Conservation (phyloP, 2,797 vertebrate species). For the Phyllotis vaccarum region DNA sequence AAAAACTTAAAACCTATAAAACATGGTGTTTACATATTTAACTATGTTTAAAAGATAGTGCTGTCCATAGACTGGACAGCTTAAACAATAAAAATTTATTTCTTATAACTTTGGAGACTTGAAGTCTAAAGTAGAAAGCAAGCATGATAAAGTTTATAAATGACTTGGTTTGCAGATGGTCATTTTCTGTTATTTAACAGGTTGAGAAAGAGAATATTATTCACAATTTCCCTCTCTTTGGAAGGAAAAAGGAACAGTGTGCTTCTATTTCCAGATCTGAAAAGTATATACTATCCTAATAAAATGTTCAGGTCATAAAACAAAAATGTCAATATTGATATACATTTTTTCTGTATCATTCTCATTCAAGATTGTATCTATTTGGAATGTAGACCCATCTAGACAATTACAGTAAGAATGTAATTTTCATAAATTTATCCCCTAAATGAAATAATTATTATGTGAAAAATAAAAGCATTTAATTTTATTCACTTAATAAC, state of each 20-base stretch:
- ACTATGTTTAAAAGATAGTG: not conserved
- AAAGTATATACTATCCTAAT: not conserved
- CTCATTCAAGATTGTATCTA: slow-evolving; percentile 15
- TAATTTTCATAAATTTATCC: not conserved
- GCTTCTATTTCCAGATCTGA: not conserved
- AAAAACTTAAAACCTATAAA: not conserved
- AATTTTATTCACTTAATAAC: not conserved
- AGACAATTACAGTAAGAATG: not conserved
- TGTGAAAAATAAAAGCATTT: not conserved
- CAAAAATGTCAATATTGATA: not conserved
- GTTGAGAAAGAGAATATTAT: not conserved
- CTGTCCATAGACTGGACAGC: not conserved
- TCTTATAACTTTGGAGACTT: not conserved
- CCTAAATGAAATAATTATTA: not conserved
- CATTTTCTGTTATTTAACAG: not conserved
- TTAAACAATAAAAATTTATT: not conserved
- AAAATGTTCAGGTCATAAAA: not conserved
- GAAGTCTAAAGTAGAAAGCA: not conserved
- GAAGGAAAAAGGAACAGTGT: not conserved
- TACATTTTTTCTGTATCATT: not conserved
- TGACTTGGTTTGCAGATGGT: not conserved
- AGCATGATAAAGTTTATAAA: not conserved
- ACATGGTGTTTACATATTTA: not conserved
- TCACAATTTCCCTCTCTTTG: not conserved
- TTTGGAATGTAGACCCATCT: not conserved